Conservation (phyloP, 2,888 invertebrate genomes). For the Argynnis bischoffii region DNA sequence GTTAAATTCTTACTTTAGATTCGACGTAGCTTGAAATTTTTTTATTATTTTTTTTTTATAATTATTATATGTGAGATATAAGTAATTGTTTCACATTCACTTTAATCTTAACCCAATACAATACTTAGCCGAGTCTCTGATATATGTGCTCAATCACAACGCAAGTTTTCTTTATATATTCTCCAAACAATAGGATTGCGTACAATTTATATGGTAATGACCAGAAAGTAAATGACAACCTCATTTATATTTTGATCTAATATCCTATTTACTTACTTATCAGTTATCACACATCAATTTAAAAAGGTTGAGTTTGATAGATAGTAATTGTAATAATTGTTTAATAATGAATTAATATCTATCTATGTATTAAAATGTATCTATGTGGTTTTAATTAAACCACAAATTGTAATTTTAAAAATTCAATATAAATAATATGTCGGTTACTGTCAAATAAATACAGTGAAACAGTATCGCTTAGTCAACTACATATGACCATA, state of each 20-base stretch:
- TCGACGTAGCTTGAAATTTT: too few species aligned
- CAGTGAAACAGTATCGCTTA: background rate
- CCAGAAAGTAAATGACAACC: background rate
- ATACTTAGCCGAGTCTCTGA: background rate
- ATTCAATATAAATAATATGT: too few species aligned
- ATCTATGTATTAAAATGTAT: background rate
- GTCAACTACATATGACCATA: background rate
- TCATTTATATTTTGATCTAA: constrained; percentile 12
- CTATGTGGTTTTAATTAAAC: background rate
- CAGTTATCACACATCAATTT: background rate
- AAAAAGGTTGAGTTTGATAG: background rate
- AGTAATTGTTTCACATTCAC: too few species aligned
- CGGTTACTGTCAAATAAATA: background rate
- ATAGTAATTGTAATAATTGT: too few species aligned
- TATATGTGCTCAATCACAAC: background rate
- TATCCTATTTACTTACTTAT: constrained; percentile 4
- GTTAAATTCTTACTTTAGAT: too few species aligned
- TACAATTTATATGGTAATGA: constrained; percentile 7
- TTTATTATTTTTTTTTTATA: too few species aligned
- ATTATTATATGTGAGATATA: too few species aligned
- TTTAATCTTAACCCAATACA: background rate
- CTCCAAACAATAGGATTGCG: constrained; percentile 16
- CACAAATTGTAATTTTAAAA: background rate
- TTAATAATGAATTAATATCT: background rate
- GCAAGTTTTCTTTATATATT: constrained; percentile 6